A percentile compares a stretch with the other conserved stretches of the same genome.
Evolutionary conservation across 2,888 invertebrate species (phyloP).

Genomic region (Automeris io): DNA sequence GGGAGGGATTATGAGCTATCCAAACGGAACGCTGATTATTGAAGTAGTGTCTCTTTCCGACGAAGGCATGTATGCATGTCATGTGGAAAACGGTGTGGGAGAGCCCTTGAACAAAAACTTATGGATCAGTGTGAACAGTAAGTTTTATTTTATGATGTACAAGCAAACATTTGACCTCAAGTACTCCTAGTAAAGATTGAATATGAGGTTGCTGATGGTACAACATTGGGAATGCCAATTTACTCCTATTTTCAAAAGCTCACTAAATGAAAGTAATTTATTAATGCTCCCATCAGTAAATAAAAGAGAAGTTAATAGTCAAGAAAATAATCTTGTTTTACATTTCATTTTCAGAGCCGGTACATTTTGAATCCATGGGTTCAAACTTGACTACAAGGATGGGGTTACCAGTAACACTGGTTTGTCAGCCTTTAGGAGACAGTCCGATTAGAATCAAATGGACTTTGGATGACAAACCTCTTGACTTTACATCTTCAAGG

Average conservation of each 20-base stretch:
- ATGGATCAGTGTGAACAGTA: slow-evolving; percentile 72
- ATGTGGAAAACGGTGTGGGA: slow-evolving; percentile 69
- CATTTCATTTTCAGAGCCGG: slow-evolving; percentile 78
- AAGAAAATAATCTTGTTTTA: slow-evolving; percentile 3
- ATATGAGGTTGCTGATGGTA: too few species aligned
- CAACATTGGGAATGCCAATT: too few species aligned
- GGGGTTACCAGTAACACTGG: slow-evolving; percentile 82
- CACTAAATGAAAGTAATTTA: too few species aligned
- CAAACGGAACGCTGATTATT: slow-evolving; percentile 65
- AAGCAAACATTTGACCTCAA: too few species aligned
- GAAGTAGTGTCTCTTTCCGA: slow-evolving; percentile 66
- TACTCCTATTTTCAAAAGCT: too few species aligned
- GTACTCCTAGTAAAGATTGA: too few species aligned
- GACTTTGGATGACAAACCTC: slow-evolving; percentile 82
- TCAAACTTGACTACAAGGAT: slow-evolving; percentile 86
- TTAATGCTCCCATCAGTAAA: too few species aligned
- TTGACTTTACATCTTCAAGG: slow-evolving; percentile 75
- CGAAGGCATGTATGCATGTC: slow-evolving; percentile 69
- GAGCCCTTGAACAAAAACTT: slow-evolving; percentile 62
- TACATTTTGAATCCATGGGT: slow-evolving; percentile 83
- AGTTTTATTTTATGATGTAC: slow-evolving; percentile 30
- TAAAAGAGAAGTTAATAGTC: too few species aligned
- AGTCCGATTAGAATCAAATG: slow-evolving; percentile 88
- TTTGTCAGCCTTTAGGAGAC: slow-evolving; percentile 88
- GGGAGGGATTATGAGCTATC: slow-evolving; percentile 63